Base-by-base conservation (phyloP, 2,113 vertebrate genomes). In the Nerophis lumbriciformis region DNA sequence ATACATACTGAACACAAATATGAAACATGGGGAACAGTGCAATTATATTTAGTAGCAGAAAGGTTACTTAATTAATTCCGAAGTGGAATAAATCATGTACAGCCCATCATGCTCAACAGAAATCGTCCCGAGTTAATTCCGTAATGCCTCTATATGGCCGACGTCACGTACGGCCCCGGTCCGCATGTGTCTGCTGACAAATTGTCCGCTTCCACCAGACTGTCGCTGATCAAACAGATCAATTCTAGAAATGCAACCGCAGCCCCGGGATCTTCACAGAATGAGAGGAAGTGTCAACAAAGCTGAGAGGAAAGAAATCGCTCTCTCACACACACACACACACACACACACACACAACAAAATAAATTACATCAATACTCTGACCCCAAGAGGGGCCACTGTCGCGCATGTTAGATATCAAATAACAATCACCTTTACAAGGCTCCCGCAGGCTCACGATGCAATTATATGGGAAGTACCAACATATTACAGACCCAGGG, bases 1-100 rank as follows among this genome's bases (percentile, higher is more conserved):
- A 79, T 79, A 83, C 56, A 48, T 3, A 42, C 42, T 12, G 63
- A 77, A 69, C 61, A 78, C 81, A 80, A 84, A 81, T 65, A 76
- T 87, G 78, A 81, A 62, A 78, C 72, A 83, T 80, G 72, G 59
- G 73, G 52, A 78, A 76, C 67, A 64, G 69, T 8, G 76, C 75
- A 86, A 88, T 87, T 81, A 81, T 80, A 73, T 83, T 82, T 83
- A 81, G 77, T 81, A 76, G 75, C 63, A 75, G 63, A 82, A 85
- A 87, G 78, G 85, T 87, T 76, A 83, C 81, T 69, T 75, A 69
- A 85, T 87, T 79, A 35, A 69, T 70, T 78, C 53, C 50, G 82
- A 81, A 81, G 68, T 68, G 63, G 76, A 71, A 85, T 85, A 73
- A 77, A 86, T 86, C 73, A 82, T 11, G 59, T 51, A 69, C 65